phyloP scores from a whole-genome alignment of 2,113 vertebrate species.

The Irena cyanogastra region DNA sequence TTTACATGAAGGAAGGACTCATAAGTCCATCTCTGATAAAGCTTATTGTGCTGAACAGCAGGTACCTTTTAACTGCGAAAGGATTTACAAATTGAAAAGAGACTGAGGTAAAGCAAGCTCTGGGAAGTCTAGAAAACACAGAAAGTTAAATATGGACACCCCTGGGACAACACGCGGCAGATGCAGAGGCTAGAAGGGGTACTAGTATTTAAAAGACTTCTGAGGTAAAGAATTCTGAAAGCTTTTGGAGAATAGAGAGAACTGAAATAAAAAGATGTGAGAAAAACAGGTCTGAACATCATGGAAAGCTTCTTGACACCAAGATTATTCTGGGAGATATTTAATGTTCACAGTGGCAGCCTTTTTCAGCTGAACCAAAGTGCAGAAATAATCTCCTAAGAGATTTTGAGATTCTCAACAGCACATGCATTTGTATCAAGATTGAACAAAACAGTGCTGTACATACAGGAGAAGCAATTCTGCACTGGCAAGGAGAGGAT shows the following conservation, averaged over 20 bases:
- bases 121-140: not conserved
- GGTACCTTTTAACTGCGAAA: not conserved
- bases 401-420: not conserved
- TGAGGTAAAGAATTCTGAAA: not conserved
- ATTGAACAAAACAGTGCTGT: not conserved
- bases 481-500: not conserved
- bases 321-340: not conserved
- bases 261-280: not conserved
- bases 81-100: not conserved
- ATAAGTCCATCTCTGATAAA: not conserved
- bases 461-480: not conserved
- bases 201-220: not conserved
- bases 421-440: not conserved
- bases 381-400: not conserved
- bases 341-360: not conserved
- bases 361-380: not conserved
- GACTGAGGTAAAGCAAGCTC: not conserved
- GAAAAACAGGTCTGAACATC: not conserved
- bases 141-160: not conserved
- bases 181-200: not conserved
- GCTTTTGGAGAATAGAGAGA: not conserved
- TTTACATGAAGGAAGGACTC: not conserved
- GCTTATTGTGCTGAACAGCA: not conserved
- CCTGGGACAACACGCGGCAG: not conserved
- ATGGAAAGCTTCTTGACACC: not conserved